These are phyloP conservation scores for Apomyelois bistriatella DNA, from an alignment of 2,888 invertebrate genomes.

Conservation along the genomic window DNA sequence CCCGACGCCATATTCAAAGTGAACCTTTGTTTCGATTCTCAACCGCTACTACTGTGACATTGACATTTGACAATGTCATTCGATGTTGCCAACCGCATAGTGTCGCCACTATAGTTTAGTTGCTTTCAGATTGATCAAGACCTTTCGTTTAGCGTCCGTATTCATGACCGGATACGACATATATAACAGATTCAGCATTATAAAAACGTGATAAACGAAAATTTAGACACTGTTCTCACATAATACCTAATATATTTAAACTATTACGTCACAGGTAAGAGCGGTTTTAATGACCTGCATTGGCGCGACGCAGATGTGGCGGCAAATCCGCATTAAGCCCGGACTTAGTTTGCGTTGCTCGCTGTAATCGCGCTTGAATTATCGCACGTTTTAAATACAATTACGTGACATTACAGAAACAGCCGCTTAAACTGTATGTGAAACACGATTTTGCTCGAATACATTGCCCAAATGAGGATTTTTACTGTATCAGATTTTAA, in stretches of 20 bases:
- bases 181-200: too few relatives aligned
- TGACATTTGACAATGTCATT: too few relatives aligned
- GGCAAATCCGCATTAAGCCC: constrained; percentile 63
- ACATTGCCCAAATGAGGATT: not conserved
- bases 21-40: too few relatives aligned
- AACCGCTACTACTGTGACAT: too few relatives aligned
- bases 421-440: not conserved
- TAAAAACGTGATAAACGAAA: too few relatives aligned
- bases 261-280: constrained; percentile 12
- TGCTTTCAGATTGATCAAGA: too few relatives aligned
- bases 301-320: constrained; percentile 50
- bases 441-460: not conserved
- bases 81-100: too few relatives aligned
- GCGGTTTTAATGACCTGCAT: constrained; percentile 29
- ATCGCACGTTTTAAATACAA: constrained; percentile 49
- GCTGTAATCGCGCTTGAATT: constrained; percentile 60
- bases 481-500: too few relatives aligned
- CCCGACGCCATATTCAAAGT: too few relatives aligned
- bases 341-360: constrained; percentile 58
- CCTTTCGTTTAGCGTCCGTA: too few relatives aligned
- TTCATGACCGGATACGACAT: too few relatives aligned
- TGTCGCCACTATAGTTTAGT: too few relatives aligned
- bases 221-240: not conserved
- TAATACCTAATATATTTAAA: not conserved
- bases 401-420: constrained; percentile 16